Percentiles rank a stretch among this genome's conserved stretches.
Conservation (phyloP, 2,113 vertebrate genomes). For the Phylloscopus whistleri region DNA sequence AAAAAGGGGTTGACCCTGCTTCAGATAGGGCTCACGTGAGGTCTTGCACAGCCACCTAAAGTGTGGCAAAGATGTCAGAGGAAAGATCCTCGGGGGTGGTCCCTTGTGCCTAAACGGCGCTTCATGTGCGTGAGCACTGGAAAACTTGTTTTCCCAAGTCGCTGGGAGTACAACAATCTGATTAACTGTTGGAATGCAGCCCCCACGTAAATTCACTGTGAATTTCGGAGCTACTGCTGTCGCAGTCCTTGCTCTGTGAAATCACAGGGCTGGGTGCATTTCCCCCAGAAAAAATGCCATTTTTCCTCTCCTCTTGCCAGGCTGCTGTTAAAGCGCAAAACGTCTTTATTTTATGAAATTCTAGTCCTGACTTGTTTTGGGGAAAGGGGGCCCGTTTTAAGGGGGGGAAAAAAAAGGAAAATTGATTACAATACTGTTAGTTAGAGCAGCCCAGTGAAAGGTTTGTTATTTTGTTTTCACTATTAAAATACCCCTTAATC, state of each 20-base stretch:
- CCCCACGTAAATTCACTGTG: not conserved
- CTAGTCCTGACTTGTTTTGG: not conserved
- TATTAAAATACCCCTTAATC: slow-evolving; percentile 57
- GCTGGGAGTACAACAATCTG: not conserved
- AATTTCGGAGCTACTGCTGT: not conserved
- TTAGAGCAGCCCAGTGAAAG: not conserved
- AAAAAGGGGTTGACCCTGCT: not conserved
- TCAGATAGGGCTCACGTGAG: not conserved
- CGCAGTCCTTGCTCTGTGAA: not conserved
- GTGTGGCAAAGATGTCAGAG: not conserved
- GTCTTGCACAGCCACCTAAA: not conserved
- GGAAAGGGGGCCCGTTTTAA: not conserved
- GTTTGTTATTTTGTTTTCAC: slow-evolving; percentile 39
- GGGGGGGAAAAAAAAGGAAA: too few relatives aligned
- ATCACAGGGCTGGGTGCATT: not conserved
- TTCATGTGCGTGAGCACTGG: not conserved
- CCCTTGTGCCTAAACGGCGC: not conserved
- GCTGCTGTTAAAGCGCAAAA: not conserved
- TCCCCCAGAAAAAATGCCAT: not conserved
- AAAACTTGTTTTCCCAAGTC: not conserved
- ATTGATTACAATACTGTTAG: not conserved
- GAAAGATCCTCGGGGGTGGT: not conserved
- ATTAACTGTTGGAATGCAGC: not conserved
- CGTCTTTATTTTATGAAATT: not conserved
- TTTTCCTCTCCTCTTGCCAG: not conserved